phyloP scores from a whole-genome alignment of 1,140 invertebrate species.

The Lutraria rhynchaena region DNA sequence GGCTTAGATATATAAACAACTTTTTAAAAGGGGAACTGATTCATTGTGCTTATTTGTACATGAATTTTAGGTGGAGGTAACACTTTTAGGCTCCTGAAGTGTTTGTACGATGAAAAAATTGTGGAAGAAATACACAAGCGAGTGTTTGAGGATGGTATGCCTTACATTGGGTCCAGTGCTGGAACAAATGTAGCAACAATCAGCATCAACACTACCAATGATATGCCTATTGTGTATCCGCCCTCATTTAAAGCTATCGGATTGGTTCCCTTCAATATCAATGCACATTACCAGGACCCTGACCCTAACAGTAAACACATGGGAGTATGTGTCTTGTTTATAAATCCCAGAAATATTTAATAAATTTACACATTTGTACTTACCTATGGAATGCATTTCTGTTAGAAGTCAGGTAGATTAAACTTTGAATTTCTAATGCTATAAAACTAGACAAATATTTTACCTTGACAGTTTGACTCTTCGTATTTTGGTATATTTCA shows the following conservation, averaged over 20 bases:
- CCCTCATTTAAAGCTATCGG: slow-evolving; percentile 88
- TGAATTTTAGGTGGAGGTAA: slow-evolving; percentile 65
- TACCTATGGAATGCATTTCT: too few species aligned
- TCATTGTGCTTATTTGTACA: too few species aligned
- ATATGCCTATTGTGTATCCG: slow-evolving; percentile 92
- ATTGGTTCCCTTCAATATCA: slow-evolving; percentile 92
- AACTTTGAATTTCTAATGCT: too few species aligned
- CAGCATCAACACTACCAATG: slow-evolving; percentile 92
- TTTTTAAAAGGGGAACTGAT: too few species aligned
- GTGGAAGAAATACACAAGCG: slow-evolving; percentile 59
- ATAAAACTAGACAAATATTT: too few species aligned
- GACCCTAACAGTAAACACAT: slow-evolving; percentile 86
- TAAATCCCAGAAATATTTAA: too few species aligned
- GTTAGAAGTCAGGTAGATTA: too few species aligned
- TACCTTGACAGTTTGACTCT: too few species aligned
- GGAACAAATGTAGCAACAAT: slow-evolving; percentile 91
- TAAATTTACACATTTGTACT: too few species aligned
- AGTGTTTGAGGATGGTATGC: slow-evolving; percentile 84
- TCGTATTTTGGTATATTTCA: too few species aligned
- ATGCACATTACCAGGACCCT: slow-evolving; percentile 91
- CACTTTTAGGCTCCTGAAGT: slow-evolving; percentile 67
- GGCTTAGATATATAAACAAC: too few species aligned
- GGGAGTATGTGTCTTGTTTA: slow-evolving; percentile 83
- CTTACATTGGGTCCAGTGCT: slow-evolving; percentile 91
- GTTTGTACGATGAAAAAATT: slow-evolving; percentile 67